Conservation (phyloP, 1,140 invertebrate species). For the Drosophila persimilis region DNA sequence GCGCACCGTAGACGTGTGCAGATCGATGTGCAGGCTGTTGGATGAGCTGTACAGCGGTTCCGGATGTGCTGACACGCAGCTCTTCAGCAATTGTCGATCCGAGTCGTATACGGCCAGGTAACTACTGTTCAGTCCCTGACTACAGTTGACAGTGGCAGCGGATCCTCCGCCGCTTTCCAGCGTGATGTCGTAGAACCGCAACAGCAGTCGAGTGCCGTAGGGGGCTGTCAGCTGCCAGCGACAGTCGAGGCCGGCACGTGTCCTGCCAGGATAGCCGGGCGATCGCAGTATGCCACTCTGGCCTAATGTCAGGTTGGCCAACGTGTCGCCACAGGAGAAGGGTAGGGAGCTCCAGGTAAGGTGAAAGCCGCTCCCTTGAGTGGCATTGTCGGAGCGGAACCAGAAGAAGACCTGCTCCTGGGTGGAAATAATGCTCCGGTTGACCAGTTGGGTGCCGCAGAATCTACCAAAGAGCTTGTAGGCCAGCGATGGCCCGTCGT, state of each 20-base stretch:
- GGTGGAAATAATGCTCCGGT: conserved; percentile 87
- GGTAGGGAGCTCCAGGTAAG: conserved; percentile 88
- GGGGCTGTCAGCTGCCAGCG: conserved; percentile 88
- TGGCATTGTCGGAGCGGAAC: conserved; percentile 88
- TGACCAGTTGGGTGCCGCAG: conserved; percentile 86
- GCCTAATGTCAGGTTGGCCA: conserved; percentile 79
- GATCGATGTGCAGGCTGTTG: conserved; percentile 87
- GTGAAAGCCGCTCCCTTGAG: conserved; percentile 85
- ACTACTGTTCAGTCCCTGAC: conserved; percentile 14
- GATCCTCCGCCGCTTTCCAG: conserved; percentile 32
- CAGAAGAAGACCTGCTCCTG: conserved; percentile 90
- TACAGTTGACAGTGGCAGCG: conserved; percentile 29
- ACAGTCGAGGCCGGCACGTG: conserved; percentile 90
- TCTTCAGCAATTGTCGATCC: conserved; percentile 84
- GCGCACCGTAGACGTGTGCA: conserved; percentile 89
- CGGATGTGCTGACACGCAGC: conserved; percentile 87
- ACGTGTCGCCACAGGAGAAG: conserved; percentile 88
- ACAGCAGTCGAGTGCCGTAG: conserved; percentile 89
- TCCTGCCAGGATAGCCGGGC: conserved; percentile 91
- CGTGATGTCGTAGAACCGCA: conserved; percentile 90
- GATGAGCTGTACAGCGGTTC: conserved; percentile 88
- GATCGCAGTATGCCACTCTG: conserved; percentile 88
- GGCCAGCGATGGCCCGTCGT: conserved; percentile 89
- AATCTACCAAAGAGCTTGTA: conserved; percentile 89
- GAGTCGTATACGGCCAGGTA: conserved; percentile 46